Evolutionary conservation across 2,113 vertebrate species (phyloP).

Genomic region (Macrotus californicus): DNA sequence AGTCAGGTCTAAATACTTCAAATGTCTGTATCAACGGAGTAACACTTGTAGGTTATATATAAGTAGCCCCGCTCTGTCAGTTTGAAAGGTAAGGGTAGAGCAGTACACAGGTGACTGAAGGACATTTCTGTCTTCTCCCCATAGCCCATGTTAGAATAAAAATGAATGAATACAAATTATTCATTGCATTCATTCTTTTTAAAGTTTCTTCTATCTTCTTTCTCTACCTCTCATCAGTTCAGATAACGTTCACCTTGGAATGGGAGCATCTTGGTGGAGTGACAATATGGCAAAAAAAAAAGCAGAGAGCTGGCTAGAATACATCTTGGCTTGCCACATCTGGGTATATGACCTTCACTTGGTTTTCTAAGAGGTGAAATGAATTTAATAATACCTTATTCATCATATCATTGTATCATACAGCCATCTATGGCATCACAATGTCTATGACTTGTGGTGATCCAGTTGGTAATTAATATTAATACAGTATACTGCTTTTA

Average conservation of each 20-base stretch:
- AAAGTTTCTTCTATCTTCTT: background rate
- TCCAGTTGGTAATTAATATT: background rate
- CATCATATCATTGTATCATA: background rate
- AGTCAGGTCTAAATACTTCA: slow-evolving; percentile 34
- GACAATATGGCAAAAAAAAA: background rate
- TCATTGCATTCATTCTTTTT: background rate
- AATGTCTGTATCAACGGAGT: slow-evolving; percentile 47
- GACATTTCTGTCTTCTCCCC: background rate
- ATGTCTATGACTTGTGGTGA: background rate
- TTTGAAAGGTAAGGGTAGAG: background rate
- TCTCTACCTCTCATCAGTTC: background rate
- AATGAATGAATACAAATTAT: background rate
- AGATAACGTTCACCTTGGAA: background rate
- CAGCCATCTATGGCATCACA: background rate
- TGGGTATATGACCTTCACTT: background rate
- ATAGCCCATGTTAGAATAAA: background rate
- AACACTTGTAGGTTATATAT: background rate
- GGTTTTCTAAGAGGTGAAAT: background rate
- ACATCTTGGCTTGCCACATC: background rate
- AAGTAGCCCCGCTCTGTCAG: background rate
- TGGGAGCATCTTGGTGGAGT: background rate
- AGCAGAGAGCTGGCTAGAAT: background rate
- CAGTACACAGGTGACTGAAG: background rate
- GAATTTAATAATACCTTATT: background rate
- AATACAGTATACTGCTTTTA: background rate